These are phyloP conservation scores for Cladorhizidae sp. DNA, from an alignment of 37 sponge, comb jelly and placozoan genomes.

Conservation along the genomic window DNA sequence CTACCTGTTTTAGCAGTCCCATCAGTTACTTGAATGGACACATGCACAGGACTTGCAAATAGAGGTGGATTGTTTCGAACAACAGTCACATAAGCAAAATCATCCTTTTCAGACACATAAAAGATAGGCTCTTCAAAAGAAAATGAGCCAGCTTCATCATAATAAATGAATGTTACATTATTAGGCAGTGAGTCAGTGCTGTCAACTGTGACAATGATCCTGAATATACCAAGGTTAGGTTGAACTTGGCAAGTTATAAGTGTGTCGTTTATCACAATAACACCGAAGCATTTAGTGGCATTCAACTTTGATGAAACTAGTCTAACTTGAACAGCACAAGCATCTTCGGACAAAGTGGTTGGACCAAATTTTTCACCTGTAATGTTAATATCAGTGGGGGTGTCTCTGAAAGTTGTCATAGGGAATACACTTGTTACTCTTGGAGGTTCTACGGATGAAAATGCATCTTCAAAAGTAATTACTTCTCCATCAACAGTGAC, in stretches of 20 bases:
- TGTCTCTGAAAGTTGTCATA: slow-evolving; percentile 53
- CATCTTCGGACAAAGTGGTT: slow-evolving; percentile 46
- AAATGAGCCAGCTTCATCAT: slow-evolving; percentile 82
- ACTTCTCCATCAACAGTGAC: slow-evolving; percentile 81
- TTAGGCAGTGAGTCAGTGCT: slow-evolving; percentile 30
- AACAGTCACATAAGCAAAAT: slow-evolving; percentile 73
- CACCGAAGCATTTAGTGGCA: slow-evolving; percentile 50
- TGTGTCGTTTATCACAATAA: slow-evolving; percentile 61
- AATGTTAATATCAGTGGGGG: slow-evolving; percentile 57
- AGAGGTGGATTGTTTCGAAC: slow-evolving; percentile 59
- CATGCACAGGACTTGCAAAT: slow-evolving; percentile 74
- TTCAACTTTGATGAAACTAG: slow-evolving; percentile 49
- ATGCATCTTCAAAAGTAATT: slow-evolving; percentile 13
- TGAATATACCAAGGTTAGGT: slow-evolving; percentile 81
- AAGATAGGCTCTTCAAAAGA: slow-evolving; percentile 65
- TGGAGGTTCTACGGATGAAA: slow-evolving; percentile 62
- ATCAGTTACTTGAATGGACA: slow-evolving; percentile 69
- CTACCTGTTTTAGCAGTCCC: slow-evolving; percentile 60
- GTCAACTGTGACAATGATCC: slow-evolving; percentile 73
- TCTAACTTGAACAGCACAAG: slow-evolving; percentile 43
- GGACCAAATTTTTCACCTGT: slow-evolving; percentile 84
- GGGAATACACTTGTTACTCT: slow-evolving; percentile 57
- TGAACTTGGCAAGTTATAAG: slow-evolving; percentile 51
- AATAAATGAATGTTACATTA: slow-evolving; percentile 64
- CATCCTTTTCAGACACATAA: slow-evolving; percentile 73